Conservation (phyloP, 1,140 invertebrate genomes). For the Zaprionus vittiger region DNA sequence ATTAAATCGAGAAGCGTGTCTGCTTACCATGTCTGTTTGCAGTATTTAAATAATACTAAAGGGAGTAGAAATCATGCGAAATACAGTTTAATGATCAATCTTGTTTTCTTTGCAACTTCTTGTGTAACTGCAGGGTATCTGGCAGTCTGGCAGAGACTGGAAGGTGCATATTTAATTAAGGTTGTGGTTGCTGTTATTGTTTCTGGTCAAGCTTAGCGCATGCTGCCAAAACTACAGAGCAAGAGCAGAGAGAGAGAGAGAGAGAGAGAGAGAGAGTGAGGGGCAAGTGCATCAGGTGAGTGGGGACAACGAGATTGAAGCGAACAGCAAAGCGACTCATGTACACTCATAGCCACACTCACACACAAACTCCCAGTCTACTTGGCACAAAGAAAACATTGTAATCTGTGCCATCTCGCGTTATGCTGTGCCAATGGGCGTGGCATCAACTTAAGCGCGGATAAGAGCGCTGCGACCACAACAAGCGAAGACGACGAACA, state of each 20-base stretch:
- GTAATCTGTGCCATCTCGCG: constrained; percentile 16
- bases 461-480: constrained; percentile 30
- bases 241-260: not conserved
- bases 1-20: not conserved
- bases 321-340: constrained; percentile 1
- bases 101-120: not conserved
- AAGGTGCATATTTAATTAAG: constrained; percentile 5
- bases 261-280: not conserved
- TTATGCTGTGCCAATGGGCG: not conserved
- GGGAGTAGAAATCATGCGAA: not conserved
- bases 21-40: too few relatives aligned
- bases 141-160: not conserved
- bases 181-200: constrained; percentile 6
- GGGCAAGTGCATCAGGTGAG: not conserved
- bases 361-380: not conserved
- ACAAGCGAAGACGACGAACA: not conserved
- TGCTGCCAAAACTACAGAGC: constrained; percentile 11
- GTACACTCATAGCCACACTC: not conserved
- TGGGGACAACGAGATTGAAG: not conserved
- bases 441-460: constrained; percentile 12
- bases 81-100: too few relatives aligned
- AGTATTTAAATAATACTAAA: too few relatives aligned
- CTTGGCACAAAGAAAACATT: constrained; percentile 23
- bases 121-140: constrained; percentile 3
- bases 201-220: constrained; percentile 24